Percentiles rank a stretch among this genome's conserved stretches.
Conservation (phyloP, 2,888 invertebrate species). For the Acleris literana region DNA sequence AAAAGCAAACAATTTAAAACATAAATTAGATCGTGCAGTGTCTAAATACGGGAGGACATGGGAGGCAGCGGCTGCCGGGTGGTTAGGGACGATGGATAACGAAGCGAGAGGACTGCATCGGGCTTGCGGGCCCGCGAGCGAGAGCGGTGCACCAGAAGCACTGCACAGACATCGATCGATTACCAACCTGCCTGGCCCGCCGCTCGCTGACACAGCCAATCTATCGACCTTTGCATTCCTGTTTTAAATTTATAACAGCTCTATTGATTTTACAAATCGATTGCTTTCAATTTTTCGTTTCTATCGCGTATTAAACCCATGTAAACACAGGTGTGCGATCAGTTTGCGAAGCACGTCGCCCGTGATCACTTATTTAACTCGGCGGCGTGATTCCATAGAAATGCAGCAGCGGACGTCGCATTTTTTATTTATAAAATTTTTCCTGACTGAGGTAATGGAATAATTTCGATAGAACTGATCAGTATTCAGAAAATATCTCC, state of each 20-base stretch:
- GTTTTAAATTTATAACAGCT: conserved; percentile 66
- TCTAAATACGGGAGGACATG: conserved; percentile 80
- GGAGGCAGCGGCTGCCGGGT: conserved; percentile 77
- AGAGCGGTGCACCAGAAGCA: conserved; percentile 62
- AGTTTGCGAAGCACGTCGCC: conserved; percentile 67
- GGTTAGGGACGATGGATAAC: conserved; percentile 79
- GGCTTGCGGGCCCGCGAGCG: conserved; percentile 57
- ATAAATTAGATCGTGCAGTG: conserved; percentile 81
- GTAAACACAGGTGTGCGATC: conserved; percentile 52
- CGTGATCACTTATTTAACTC: conserved; percentile 82
- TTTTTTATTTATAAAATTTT: conserved; percentile 78
- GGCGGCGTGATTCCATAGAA: conserved; percentile 77
- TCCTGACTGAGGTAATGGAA: conserved; percentile 71
- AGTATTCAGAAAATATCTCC: conserved; percentile 70
- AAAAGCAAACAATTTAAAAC: conserved; percentile 76
- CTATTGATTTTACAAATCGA: conserved; percentile 45
- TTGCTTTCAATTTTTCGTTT: neutral
- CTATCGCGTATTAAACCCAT: neutral
- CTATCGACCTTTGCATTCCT: conserved; percentile 71
- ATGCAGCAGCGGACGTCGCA: conserved; percentile 67
- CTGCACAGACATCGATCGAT: conserved; percentile 80
- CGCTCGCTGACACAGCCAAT: conserved; percentile 60
- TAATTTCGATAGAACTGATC: conserved; percentile 72
- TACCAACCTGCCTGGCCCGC: conserved; percentile 61
- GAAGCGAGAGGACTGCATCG: conserved; percentile 70